Evolutionary conservation across 1,140 invertebrate species (phyloP).

Genomic region (Macrostomum lignano): DNA sequence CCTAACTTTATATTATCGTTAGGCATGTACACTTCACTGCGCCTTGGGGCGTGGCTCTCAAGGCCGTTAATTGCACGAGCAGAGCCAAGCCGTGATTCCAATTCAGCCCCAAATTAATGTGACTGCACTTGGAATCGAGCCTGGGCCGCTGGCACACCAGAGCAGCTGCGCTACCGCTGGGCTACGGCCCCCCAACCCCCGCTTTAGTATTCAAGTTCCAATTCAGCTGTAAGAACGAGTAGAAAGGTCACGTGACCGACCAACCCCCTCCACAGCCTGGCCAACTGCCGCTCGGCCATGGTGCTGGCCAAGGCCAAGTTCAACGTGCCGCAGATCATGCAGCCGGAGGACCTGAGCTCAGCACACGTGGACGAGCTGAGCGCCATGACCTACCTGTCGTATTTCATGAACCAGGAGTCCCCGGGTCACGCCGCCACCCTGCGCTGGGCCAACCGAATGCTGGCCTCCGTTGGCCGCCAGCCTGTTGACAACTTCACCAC

Average conservation of each 20-base stretch:
- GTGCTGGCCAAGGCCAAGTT: conserved; percentile 57
- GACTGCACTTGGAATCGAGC: too few relatives aligned
- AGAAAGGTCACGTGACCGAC: background rate
- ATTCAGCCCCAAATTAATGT: too few relatives aligned
- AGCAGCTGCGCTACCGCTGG: too few relatives aligned
- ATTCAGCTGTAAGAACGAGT: too few relatives aligned
- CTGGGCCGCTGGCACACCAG: too few relatives aligned
- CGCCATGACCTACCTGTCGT: conserved; percentile 88
- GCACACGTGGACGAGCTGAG: conserved; percentile 81
- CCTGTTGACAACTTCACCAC: conserved; percentile 53
- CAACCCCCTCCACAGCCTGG: conserved; percentile 33
- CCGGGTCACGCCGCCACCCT: conserved; percentile 69
- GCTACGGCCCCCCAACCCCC: too few relatives aligned
- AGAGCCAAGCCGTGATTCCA: too few relatives aligned
- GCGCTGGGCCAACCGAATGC: conserved; percentile 62
- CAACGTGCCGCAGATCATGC: conserved; percentile 64
- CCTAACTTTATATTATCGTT: too few relatives aligned
- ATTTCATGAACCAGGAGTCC: conserved; percentile 83
- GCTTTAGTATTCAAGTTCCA: background rate
- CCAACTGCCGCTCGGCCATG: conserved; percentile 72
- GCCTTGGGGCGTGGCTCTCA: too few relatives aligned
- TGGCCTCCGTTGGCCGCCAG: conserved; percentile 13
- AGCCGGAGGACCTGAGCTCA: conserved; percentile 73
- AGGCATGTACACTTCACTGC: too few relatives aligned
- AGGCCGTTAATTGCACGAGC: too few relatives aligned